phyloP scores from a whole-genome alignment of 2,113 vertebrate genomes.

The Sus scrofa region DNA sequence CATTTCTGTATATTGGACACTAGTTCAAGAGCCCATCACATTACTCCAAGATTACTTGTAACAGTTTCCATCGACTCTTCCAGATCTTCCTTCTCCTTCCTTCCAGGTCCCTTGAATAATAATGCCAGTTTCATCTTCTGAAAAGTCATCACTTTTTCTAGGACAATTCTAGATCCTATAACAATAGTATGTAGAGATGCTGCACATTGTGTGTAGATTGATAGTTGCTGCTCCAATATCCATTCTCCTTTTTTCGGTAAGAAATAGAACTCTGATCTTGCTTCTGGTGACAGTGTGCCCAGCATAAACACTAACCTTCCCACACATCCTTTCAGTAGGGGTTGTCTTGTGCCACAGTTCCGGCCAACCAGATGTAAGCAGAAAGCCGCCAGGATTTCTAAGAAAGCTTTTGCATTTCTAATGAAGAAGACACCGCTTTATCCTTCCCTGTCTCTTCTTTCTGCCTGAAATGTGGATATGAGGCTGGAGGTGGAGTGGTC shows the following conservation, averaged over 20 bases:
- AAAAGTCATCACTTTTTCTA: background rate
- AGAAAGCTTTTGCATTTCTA: background rate
- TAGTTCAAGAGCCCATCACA: background rate
- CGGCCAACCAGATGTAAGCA: background rate
- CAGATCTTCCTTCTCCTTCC: background rate
- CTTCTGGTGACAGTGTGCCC: background rate
- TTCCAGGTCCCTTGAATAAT: background rate
- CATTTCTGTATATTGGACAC: background rate
- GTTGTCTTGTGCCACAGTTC: background rate
- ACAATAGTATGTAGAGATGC: background rate
- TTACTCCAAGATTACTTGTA: background rate
- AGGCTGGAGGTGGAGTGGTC: background rate
- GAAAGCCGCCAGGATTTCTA: background rate
- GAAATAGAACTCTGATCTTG: background rate
- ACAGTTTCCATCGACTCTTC: background rate
- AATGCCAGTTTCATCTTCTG: background rate
- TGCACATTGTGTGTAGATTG: background rate
- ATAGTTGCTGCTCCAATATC: background rate
- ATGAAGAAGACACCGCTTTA: background rate
- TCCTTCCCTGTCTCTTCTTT: constrained; percentile 9
- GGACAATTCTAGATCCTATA: background rate
- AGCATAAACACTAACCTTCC: background rate
- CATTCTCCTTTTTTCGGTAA: background rate
- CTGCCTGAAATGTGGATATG: background rate
- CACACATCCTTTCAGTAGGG: background rate